A percentile compares a stretch with the other conserved stretches of the same genome.
Evolutionary conservation across 2,888 invertebrate species (phyloP).

Genomic region (Sarcophaga subvicina): DNA sequence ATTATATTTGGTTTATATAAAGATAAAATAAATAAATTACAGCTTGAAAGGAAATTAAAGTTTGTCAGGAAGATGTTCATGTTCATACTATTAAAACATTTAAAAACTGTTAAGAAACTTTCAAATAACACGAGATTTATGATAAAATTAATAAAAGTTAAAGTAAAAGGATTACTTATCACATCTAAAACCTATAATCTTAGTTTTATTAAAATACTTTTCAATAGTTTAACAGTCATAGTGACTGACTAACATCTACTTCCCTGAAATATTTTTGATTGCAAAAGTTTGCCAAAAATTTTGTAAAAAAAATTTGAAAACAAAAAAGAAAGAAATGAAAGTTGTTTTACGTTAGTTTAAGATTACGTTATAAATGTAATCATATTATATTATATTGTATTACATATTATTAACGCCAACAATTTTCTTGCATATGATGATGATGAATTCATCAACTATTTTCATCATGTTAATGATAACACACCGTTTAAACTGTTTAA

Average conservation of each 20-base stretch:
- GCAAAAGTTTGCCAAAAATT: neutral
- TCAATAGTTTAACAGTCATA: no score
- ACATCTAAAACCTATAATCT: neutral
- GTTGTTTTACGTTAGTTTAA: neutral
- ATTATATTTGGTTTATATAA: no score
- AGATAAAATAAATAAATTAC: no score
- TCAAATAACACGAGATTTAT: no score
- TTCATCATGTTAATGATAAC: neutral
- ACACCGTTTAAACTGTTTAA: neutral
- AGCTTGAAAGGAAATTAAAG: no score
- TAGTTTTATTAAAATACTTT: neutral
- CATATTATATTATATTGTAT: conserved; percentile 10
- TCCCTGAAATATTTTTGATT: neutral
- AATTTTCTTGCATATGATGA: neutral
- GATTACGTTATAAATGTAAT: neutral
- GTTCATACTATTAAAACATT: no score
- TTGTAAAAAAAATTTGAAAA: neutral
- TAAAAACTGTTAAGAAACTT: no score
- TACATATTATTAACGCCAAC: conserved; percentile 24
- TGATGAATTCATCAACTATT: neutral
- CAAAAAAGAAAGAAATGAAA: conserved; percentile 10
- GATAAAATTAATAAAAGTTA: no score
- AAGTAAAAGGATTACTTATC: neutral
- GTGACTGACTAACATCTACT: neutral
- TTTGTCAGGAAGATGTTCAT: no score